Conservation (phyloP, 2,888 invertebrate species). For the Malacosoma neustria region DNA sequence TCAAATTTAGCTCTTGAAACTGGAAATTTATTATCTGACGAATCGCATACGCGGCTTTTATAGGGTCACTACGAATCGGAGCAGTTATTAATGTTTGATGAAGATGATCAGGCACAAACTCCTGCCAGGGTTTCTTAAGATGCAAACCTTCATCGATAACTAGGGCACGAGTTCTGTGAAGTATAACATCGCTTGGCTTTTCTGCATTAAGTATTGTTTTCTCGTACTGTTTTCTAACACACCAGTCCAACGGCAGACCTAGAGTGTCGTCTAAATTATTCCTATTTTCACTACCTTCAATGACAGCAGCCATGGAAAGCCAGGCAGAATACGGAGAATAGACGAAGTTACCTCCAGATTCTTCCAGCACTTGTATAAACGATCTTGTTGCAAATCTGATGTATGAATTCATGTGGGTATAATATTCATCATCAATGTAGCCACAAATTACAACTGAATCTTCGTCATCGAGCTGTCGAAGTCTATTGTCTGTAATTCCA, state of each 20-base stretch:
- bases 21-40: conserved; percentile 9
- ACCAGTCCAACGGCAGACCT: conserved; percentile 16
- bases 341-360: conserved; percentile 9
- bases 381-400: conserved; percentile 5
- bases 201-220: conserved; percentile 10
- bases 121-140: conserved; percentile 16
- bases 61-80: conserved; percentile 12
- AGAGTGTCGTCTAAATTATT: conserved; percentile 16
- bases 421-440: not conserved
- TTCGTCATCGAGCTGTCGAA: not conserved
- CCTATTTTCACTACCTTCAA: conserved; percentile 16
- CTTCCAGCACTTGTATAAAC: conserved; percentile 6
- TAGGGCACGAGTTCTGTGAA: conserved; percentile 14
- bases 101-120: conserved; percentile 10
- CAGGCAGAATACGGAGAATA: conserved; percentile 11
- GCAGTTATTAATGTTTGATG: conserved; percentile 10
- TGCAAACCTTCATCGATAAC: conserved; percentile 15
- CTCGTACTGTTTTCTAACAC: conserved; percentile 16
- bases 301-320: conserved; percentile 13
- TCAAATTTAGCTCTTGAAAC: conserved; percentile 10
- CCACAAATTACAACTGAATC: conserved; percentile 1
- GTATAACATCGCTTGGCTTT: conserved; percentile 9
- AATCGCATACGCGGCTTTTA: conserved; percentile 7
- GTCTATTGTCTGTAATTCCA: not conserved
- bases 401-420: conserved; percentile 2